Percentiles rank a stretch among this genome's conserved stretches.
These are phyloP conservation scores for Calvadosia cruxmelitensis DNA, from an alignment of 30 jellyfish, hydroid and myxozoan genomes.

Conservation along the genomic window DNA sequence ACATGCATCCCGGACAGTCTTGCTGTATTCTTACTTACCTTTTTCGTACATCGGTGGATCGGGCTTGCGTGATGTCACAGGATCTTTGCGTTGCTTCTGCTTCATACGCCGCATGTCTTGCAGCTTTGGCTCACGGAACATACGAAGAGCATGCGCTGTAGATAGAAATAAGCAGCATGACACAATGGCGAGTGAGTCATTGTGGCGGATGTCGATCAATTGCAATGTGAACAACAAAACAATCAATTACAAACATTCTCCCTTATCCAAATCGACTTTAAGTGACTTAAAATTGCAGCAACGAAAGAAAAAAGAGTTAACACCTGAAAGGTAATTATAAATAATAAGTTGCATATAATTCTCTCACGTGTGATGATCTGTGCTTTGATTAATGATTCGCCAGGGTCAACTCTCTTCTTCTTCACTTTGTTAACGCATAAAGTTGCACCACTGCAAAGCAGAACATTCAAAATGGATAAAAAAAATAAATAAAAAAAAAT, in stretches of 20 bases:
- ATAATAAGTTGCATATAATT: too few relatives aligned
- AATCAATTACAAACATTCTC: not conserved
- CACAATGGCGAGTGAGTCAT: too few relatives aligned
- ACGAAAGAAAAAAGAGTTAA: not conserved
- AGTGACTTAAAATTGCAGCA: not conserved
- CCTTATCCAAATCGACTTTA: not conserved
- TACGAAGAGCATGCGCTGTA: conserved; percentile 65
- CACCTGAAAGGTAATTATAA: not conserved
- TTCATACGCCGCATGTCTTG: conserved; percentile 70
- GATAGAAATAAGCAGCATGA: not conserved
- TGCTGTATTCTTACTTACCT: conserved; percentile 13
- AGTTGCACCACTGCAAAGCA: conserved; percentile 59
- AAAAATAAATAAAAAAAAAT: too few relatives aligned
- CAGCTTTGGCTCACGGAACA: conserved; percentile 74
- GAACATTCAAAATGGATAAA: not conserved
- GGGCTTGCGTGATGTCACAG: conserved; percentile 72
- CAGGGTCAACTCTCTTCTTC: conserved; percentile 70
- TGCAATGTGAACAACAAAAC: not conserved
- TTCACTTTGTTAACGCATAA: conserved; percentile 81
- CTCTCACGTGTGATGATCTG: conserved; percentile 66
- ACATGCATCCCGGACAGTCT: too few relatives aligned
- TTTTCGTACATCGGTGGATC: conserved; percentile 90
- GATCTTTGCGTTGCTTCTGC: conserved; percentile 70
- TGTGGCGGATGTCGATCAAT: too few relatives aligned
- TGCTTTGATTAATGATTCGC: conserved; percentile 47